A percentile compares a stretch with the other conserved stretches of the same genome.
Conservation (phyloP, 2,888 invertebrate genomes). For the Tachina fera region DNA sequence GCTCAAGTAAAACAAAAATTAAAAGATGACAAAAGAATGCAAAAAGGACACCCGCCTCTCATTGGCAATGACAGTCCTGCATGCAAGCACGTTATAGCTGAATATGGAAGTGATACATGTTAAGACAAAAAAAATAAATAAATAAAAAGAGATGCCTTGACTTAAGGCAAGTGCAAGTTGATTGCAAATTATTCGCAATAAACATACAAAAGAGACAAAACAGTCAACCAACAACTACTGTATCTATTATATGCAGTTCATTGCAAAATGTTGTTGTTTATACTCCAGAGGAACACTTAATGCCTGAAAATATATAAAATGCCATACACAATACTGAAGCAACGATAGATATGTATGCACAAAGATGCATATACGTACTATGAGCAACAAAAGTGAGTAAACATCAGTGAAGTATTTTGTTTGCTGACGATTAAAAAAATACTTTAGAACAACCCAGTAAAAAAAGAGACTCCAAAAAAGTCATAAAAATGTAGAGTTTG, state of each 20-base stretch:
- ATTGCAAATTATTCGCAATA: conserved; percentile 80
- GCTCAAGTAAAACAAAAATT: conserved; percentile 54
- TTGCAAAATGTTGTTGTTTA: conserved; percentile 47
- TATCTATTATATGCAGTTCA: conserved; percentile 35
- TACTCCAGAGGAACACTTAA: conserved; percentile 55
- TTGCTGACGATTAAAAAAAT: too few relatives aligned
- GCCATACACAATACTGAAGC: background rate
- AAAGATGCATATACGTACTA: background rate
- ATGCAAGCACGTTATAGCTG: conserved; percentile 30
- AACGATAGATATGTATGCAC: background rate
- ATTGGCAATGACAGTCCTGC: conserved; percentile 16
- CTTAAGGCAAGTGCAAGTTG: conserved; percentile 76
- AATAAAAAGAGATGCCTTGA: conserved; percentile 40
- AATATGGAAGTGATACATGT: conserved; percentile 21
- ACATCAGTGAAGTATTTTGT: too few relatives aligned
- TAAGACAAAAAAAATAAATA: background rate
- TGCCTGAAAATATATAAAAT: conserved; percentile 11
- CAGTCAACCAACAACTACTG: conserved; percentile 20
- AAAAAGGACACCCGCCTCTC: conserved; percentile 61
- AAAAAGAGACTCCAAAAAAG: too few relatives aligned
- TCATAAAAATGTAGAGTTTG: too few relatives aligned
- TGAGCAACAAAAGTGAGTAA: background rate
- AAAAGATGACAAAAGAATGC: conserved; percentile 45
- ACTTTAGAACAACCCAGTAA: too few relatives aligned
- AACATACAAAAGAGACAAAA: conserved; percentile 71